A percentile compares a stretch with the other conserved stretches of the same genome.
These are phyloP conservation scores for Cariama cristata DNA, from an alignment of 2,113 vertebrate species.

Conservation along the genomic window DNA sequence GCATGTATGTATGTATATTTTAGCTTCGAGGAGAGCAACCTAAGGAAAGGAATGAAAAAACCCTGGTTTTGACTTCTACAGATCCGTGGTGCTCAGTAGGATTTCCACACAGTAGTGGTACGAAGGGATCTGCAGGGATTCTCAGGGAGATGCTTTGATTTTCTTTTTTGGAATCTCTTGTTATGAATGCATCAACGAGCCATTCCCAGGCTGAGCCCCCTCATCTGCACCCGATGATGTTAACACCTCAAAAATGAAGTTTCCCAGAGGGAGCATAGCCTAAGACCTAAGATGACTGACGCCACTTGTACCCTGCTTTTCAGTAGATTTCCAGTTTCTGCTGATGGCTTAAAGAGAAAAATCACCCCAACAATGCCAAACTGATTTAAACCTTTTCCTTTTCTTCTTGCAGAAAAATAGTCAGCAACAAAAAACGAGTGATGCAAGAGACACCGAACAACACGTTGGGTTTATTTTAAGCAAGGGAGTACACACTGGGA, in stretches of 20 bases:
- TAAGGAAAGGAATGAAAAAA: background rate
- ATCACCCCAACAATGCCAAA: background rate
- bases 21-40: background rate
- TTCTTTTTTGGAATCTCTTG: background rate
- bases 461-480: background rate
- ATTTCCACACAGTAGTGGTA: background rate
- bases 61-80: background rate
- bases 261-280: background rate
- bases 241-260: background rate
- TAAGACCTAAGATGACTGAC: background rate
- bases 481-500: background rate
- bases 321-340: background rate
- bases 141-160: background rate
- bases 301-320: background rate
- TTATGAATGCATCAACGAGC: accelerated
- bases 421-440: background rate
- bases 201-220: background rate
- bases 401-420: background rate
- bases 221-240: background rate
- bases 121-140: background rate
- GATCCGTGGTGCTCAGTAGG: accelerated
- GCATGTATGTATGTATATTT: background rate
- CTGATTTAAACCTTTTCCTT: background rate
- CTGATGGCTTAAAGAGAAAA: background rate
- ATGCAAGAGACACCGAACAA: background rate